These are phyloP conservation scores for Holotrichia oblita DNA, from an alignment of 1,140 invertebrate genomes.

Conservation along the genomic window DNA sequence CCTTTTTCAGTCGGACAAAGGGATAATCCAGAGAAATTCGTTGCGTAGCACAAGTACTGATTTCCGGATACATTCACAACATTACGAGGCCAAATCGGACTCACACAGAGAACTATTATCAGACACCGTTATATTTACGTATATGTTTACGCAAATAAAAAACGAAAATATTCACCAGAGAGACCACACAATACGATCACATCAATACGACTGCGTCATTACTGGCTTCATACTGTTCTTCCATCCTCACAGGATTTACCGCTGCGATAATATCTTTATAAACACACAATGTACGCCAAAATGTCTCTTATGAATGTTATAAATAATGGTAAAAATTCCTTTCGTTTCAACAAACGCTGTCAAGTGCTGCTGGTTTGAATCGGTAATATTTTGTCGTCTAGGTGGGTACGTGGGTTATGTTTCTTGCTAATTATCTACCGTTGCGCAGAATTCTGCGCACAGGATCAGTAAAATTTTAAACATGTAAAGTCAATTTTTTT, in stretches of 20 bases:
- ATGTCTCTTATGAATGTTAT: not conserved
- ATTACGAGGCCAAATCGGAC: not conserved
- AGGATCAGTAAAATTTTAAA: too few species aligned
- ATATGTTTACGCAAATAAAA: not conserved
- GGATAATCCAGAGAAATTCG: not conserved
- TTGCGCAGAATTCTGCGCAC: too few species aligned
- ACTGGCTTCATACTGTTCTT: not conserved
- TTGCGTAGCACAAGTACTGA: not conserved
- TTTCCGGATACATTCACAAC: constrained; percentile 17
- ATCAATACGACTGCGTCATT: constrained; percentile 24
- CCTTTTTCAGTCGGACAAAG: constrained; percentile 30
- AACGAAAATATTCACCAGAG: not conserved
- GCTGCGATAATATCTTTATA: not conserved
- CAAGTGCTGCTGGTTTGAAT: not conserved
- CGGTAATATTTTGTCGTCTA: too few species aligned
- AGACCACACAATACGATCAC: constrained; percentile 4
- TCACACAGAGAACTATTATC: constrained; percentile 9
- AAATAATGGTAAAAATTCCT: not conserved
- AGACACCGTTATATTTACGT: constrained; percentile 23
- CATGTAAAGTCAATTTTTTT: too few species aligned
- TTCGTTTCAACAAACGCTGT: not conserved
- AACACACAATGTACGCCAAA: not conserved
- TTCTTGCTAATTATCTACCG: too few species aligned
- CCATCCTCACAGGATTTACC: not conserved
- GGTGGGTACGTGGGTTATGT: too few species aligned